Conservation (phyloP, 2,888 invertebrate species). For the Fragum sueziense region DNA sequence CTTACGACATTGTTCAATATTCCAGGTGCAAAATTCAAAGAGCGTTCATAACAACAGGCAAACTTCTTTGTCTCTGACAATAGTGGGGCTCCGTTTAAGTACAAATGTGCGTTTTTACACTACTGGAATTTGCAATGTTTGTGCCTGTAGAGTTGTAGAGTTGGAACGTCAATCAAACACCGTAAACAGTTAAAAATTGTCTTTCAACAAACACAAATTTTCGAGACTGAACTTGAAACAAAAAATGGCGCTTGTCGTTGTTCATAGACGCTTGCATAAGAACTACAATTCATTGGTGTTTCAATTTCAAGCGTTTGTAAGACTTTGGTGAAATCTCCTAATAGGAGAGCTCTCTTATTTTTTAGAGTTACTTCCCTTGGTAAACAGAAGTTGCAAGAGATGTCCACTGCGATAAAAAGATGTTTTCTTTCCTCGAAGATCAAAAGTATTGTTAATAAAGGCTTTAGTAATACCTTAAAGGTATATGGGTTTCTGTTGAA, state of each 20-base stretch:
- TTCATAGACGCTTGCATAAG: neutral
- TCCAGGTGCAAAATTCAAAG: neutral
- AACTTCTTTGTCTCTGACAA: too few relatives aligned
- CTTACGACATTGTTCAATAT: slow-evolving; percentile 5
- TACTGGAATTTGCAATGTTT: too few relatives aligned
- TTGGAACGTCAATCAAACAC: too few relatives aligned
- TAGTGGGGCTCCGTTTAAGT: too few relatives aligned
- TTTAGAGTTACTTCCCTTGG: slow-evolving; percentile 6
- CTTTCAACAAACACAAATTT: neutral
- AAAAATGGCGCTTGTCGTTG: neutral
- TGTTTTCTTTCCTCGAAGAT: neutral
- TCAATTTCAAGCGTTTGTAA: neutral
- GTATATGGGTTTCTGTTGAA: neutral
- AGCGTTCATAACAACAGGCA: slow-evolving; percentile 12
- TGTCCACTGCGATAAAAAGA: slow-evolving; percentile 8
- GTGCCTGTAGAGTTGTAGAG: too few relatives aligned
- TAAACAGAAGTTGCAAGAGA: neutral
- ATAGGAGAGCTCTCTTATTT: neutral
- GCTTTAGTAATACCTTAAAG: neutral
- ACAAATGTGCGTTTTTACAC: too few relatives aligned
- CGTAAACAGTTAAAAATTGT: neutral
- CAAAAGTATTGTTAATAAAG: neutral
- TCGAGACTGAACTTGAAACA: slow-evolving; percentile 17
- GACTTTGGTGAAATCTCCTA: neutral
- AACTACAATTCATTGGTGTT: neutral